These are phyloP conservation scores for Ictidomys tridecemlineatus DNA, from an alignment of 2,113 vertebrate genomes.

Conservation along the genomic window DNA sequence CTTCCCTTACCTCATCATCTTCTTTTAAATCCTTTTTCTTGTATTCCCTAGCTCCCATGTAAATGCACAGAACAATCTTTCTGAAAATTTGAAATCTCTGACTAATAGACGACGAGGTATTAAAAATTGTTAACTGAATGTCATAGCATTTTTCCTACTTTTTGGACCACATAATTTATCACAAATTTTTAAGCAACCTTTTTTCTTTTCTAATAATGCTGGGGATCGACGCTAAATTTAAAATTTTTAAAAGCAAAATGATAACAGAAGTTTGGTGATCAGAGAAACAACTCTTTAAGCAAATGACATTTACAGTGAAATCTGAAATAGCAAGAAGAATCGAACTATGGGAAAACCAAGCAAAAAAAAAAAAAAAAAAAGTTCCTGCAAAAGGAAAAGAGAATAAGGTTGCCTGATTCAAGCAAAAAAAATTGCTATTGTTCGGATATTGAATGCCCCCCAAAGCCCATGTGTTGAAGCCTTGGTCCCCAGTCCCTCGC, in stretches of 20 bases:
- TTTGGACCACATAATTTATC: slow-evolving; percentile 16
- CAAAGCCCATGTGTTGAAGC: too few species aligned
- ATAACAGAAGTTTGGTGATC: not conserved
- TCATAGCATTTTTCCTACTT: not conserved
- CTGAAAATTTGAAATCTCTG: not conserved
- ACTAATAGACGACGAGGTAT: not conserved
- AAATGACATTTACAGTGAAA: not conserved
- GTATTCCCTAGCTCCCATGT: not conserved
- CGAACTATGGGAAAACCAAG: not conserved
- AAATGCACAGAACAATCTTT: not conserved
- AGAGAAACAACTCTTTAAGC: not conserved
- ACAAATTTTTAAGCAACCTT: not conserved
- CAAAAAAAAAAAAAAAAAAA: slow-evolving; percentile 6
- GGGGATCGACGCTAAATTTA: not conserved
- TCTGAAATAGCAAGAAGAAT: not conserved
- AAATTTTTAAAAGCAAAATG: not conserved
- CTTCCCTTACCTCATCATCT: not conserved
- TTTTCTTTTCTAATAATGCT: too few species aligned
- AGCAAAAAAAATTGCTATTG: not conserved
- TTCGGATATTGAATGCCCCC: not conserved
- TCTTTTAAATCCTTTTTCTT: not conserved
- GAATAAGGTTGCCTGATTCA: not conserved
- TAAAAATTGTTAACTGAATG: not conserved
- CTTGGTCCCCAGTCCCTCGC: too few species aligned
- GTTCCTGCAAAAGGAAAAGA: not conserved